Evolutionary conservation across 2,888 invertebrate species (phyloP).

Genomic region (Ophonus ardosiacus): DNA sequence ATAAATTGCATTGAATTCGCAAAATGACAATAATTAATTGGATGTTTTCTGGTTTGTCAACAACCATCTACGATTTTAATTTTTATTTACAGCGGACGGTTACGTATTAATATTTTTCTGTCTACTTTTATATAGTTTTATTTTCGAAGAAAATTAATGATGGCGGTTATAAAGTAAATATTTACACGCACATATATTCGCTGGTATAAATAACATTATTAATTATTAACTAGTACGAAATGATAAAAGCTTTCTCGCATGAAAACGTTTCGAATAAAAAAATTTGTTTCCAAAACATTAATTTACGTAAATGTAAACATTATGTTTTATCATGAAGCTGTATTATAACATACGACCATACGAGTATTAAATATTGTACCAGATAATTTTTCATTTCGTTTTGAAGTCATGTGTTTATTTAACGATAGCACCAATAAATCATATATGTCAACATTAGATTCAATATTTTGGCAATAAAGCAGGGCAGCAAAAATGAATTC

Average conservation of each 20-base stretch:
- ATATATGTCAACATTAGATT: no score
- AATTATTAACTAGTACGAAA: neutral
- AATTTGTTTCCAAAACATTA: neutral
- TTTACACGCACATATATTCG: conserved; percentile 16
- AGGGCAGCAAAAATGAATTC: no score
- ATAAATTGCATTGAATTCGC: conserved; percentile 45
- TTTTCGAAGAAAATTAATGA: conserved; percentile 14
- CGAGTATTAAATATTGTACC: no score
- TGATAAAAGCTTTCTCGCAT: neutral
- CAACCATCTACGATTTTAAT: conserved; percentile 23
- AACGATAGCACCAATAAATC: no score
- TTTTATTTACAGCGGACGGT: conserved; percentile 18
- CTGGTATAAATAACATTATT: neutral
- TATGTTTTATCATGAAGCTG: no score
- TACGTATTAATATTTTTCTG: conserved; percentile 34
- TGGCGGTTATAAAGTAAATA: neutral
- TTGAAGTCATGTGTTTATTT: no score
- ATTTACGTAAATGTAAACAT: neutral
- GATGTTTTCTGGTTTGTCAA: conserved; percentile 42
- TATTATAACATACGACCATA: no score
- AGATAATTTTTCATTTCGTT: no score
- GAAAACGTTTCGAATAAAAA: neutral
- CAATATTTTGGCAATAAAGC: no score
- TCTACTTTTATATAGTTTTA: conserved; percentile 9
- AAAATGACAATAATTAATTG: conserved; percentile 54